Evolutionary conservation across 2,888 invertebrate genomes (phyloP), one percentile per base, ranked within the genome.

Genomic region (Troides helena): DNA sequence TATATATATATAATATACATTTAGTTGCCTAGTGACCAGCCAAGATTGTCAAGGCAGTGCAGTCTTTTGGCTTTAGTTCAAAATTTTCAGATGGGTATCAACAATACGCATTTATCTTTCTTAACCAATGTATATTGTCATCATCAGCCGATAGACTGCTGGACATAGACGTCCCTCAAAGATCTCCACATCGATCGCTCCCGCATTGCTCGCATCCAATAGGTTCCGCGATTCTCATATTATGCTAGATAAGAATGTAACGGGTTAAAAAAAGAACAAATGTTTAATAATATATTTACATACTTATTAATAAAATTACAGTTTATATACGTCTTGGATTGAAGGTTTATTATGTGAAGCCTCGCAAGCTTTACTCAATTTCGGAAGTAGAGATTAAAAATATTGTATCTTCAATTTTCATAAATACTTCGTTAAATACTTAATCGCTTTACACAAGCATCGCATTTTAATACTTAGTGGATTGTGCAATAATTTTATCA

Each of bases 231-330:
- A 43, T 43, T 46, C 30, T 30, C 30, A 30, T 30, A 30, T 30
- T 30, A 30, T 30, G 30, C 3, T 30, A 30, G 30, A 5, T 30
- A 30, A 25, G 68, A 71, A 72, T 21, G 21, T 30, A 60, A 73
- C 23, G 10, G 25, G 23, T 21, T 23, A 58, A 25, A 58, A 71
- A 67, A 60, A 71, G 46, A 56, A 17, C 23, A 12, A 72, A 69
- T 74, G 72, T 74, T 75, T 76, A 76, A 72, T 76, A 71, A 76
- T 83, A 85, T 77, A 77, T 76, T 76, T 77, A 76, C 76, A 77
- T 58, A 39, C 36, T 65, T 65, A 58, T 69, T 46, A 12, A 46
- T 46, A 56, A n/a, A 7, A 56, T 62, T 39, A 65, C 36, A 69
- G 50, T 70, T 66, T 63, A 25, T 62, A 62, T 53, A 62, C 36